Evolutionary conservation across 2,113 vertebrate species (phyloP).

Genomic region (Sardina pilchardus): DNA sequence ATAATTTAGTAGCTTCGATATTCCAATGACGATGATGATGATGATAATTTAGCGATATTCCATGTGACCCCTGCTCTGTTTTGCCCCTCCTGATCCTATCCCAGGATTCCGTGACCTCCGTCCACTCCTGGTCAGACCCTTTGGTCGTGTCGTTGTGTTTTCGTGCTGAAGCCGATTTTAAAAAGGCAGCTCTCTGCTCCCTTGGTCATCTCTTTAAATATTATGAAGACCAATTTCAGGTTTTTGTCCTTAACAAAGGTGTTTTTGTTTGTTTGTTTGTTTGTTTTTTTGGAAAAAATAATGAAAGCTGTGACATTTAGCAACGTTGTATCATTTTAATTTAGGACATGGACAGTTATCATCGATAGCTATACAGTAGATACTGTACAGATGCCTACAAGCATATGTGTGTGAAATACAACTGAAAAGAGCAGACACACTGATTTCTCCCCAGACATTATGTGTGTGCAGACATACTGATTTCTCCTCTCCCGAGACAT

Average conservation of each 20-base stretch:
- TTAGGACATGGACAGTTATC: slow-evolving; percentile 15
- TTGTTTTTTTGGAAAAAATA: slow-evolving; percentile 12
- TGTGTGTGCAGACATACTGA: neutral
- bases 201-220: slow-evolving; percentile 36
- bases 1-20: slow-evolving; percentile 21
- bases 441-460: too few species aligned
- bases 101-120: slow-evolving; percentile 16
- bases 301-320: slow-evolving; percentile 37
- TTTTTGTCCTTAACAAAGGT: slow-evolving; percentile 6
- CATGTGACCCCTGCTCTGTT: slow-evolving; percentile 19
- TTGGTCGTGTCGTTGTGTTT: slow-evolving; percentile 32
- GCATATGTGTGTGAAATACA: too few species aligned
- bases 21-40: slow-evolving; percentile 8
- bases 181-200: slow-evolving; percentile 29
- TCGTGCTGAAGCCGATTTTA: slow-evolving; percentile 17
- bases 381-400: too few species aligned
- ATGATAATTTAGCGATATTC: slow-evolving; percentile 18
- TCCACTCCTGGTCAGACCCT: neutral
- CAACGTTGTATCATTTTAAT: slow-evolving; percentile 41
- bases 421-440: neutral
- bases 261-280: neutral
- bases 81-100: neutral
- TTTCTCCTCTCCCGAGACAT: too few species aligned
- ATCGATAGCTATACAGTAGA: neutral
- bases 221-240: neutral